Evolutionary conservation across 2,113 vertebrate genomes (phyloP).

Genomic region (Mesembrinibis cayennensis): DNA sequence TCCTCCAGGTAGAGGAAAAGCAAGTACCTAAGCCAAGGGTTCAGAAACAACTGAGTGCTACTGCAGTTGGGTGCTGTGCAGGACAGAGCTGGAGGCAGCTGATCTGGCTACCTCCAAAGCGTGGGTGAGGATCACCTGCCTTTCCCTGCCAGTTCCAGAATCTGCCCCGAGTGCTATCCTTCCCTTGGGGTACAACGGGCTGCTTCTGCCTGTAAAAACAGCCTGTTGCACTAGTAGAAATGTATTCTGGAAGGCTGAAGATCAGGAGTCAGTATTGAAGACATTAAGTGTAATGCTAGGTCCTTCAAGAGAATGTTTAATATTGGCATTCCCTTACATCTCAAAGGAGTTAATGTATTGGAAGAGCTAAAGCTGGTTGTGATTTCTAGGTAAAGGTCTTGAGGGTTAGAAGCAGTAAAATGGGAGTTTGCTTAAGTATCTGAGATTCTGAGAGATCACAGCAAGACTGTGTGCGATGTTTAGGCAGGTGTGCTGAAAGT

Average conservation of each 20-base stretch:
- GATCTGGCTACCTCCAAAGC: background rate
- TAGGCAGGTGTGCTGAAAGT: background rate
- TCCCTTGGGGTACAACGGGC: background rate
- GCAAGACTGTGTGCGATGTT: background rate
- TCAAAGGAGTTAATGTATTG: background rate
- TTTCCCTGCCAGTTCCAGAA: background rate
- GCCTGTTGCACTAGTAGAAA: background rate
- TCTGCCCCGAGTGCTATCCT: background rate
- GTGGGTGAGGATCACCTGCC: background rate
- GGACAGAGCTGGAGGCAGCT: background rate
- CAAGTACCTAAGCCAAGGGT: background rate
- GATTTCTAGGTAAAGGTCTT: background rate
- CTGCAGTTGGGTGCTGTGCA: background rate
- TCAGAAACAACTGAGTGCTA: background rate
- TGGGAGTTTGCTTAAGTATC: background rate
- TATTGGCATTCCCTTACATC: background rate
- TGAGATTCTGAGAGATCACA: background rate
- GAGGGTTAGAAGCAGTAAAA: background rate
- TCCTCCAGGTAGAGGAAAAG: background rate
- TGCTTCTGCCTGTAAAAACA: background rate
- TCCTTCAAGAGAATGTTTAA: background rate
- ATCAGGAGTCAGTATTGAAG: background rate
- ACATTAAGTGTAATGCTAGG: too few relatives aligned
- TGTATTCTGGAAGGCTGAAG: background rate
- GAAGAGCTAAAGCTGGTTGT: background rate